Conservation (phyloP, 1,140 invertebrate genomes). For the Lasioglossum albipes region DNA sequence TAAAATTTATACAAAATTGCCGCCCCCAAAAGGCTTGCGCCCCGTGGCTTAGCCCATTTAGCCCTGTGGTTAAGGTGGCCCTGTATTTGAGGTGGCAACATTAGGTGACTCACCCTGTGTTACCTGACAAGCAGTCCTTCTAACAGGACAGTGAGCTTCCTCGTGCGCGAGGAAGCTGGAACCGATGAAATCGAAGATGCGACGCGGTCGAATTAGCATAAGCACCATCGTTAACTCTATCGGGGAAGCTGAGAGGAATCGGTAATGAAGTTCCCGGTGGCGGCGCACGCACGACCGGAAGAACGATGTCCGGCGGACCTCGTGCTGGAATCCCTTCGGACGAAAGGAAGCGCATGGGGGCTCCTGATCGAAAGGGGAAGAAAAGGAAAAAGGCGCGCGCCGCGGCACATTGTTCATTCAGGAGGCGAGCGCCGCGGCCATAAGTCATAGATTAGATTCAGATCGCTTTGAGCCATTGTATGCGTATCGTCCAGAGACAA, state of each 20-base stretch:
- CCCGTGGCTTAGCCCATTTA: too few relatives aligned
- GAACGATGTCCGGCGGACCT: slow-evolving; percentile 14
- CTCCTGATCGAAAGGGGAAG: slow-evolving; percentile 33
- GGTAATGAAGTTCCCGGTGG: slow-evolving; percentile 21
- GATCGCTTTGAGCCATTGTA: slow-evolving; percentile 71
- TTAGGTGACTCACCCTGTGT: too few relatives aligned
- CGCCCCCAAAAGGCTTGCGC: too few relatives aligned
- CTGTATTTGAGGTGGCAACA: too few relatives aligned
- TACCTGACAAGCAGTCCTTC: too few relatives aligned
- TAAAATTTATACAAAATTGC: too few relatives aligned
- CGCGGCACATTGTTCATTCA: slow-evolving; percentile 66
- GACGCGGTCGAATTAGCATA: not conserved
- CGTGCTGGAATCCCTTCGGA: slow-evolving; percentile 1
- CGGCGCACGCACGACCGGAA: slow-evolving; percentile 26
- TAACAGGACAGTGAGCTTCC: too few relatives aligned
- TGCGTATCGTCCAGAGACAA: slow-evolving; percentile 70
- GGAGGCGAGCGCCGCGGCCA: slow-evolving; percentile 56
- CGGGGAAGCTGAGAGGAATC: not conserved
- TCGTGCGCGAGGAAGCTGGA: not conserved
- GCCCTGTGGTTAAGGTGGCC: too few relatives aligned
- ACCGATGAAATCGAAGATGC: not conserved
- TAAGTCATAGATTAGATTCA: slow-evolving; percentile 73
- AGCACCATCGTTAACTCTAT: slow-evolving; percentile 4
- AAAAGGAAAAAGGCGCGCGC: slow-evolving; percentile 29
- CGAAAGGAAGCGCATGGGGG: not conserved